phyloP scores from a whole-genome alignment of 1,140 invertebrate genomes.

The Bombus terrestris region DNA sequence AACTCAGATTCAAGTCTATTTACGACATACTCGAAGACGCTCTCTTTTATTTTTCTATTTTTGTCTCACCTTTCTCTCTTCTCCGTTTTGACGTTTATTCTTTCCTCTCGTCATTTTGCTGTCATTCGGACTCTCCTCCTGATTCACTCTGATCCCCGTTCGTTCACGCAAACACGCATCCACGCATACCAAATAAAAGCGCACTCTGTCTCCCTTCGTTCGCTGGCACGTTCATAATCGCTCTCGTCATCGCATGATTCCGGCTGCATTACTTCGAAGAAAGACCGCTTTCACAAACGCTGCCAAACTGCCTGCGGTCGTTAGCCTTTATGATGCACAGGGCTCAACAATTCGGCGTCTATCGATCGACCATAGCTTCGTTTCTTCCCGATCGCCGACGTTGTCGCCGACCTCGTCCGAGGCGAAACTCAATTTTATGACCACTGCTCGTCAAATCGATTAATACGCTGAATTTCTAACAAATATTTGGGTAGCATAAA shows the following conservation, averaged over 20 bases:
- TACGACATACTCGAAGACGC: background rate
- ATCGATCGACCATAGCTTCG: conserved; percentile 11
- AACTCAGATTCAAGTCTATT: background rate
- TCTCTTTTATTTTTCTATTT: background rate
- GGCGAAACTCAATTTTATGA: conserved; percentile 3
- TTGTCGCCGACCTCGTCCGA: background rate
- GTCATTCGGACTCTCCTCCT: conserved; percentile 16
- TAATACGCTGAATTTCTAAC: background rate
- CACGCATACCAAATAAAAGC: conserved; percentile 66
- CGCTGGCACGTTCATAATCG: conserved; percentile 49
- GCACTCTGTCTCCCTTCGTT: conserved; percentile 54
- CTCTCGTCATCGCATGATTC: conserved; percentile 65
- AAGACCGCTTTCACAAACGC: conserved; percentile 62
- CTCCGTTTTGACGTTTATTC: background rate
- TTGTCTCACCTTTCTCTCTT: background rate
- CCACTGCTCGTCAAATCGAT: background rate
- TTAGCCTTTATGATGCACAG: conserved; percentile 42
- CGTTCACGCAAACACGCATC: conserved; percentile 51
- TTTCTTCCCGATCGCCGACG: background rate
- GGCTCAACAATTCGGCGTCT: conserved; percentile 25
- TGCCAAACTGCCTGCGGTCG: conserved; percentile 49
- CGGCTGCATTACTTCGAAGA: conserved; percentile 56
- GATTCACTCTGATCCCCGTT: background rate
- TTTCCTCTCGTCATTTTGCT: background rate
- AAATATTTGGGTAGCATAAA: background rate